These are phyloP conservation scores for Aleiodes alternator DNA, from an alignment of 2,888 invertebrate genomes.

Conservation along the genomic window DNA sequence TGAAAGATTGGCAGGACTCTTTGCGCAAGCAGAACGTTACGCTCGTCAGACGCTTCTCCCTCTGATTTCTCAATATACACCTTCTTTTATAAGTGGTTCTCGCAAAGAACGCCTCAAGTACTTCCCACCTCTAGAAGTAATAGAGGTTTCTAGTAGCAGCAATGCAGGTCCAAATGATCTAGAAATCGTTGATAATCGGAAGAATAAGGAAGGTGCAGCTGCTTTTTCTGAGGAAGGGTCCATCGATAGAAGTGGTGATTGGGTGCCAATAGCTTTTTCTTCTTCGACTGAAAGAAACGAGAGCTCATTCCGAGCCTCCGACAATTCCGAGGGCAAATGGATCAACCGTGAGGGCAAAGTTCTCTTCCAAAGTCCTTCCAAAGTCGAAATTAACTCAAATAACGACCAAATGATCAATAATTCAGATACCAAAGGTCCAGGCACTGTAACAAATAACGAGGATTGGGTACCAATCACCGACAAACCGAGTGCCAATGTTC, in stretches of 20 bases:
- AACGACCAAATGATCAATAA: conserved; percentile 55
- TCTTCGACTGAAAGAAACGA: conserved; percentile 41
- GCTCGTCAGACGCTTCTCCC: conserved; percentile 87
- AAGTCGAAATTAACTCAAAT: conserved; percentile 39
- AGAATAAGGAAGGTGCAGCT: conserved; percentile 7
- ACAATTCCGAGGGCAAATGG: conserved; percentile 60
- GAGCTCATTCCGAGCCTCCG: conserved; percentile 43
- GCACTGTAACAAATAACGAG: conserved; percentile 53
- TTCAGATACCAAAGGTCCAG: conserved; percentile 42
- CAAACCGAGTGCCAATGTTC: not conserved
- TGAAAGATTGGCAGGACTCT: conserved; percentile 85
- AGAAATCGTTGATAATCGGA: conserved; percentile 27
- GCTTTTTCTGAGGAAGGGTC: conserved; percentile 11
- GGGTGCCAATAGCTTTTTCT: conserved; percentile 60
- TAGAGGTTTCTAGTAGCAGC: conserved; percentile 58
- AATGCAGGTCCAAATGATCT: conserved; percentile 46
- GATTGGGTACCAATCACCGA: conserved; percentile 66
- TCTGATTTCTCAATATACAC: conserved; percentile 87
- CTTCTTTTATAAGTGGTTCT: conserved; percentile 78
- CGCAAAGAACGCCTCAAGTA: conserved; percentile 79
- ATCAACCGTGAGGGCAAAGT: conserved; percentile 44
- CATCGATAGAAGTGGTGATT: conserved; percentile 51
- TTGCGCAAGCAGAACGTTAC: conserved; percentile 88
- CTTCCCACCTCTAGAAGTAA: conserved; percentile 78
- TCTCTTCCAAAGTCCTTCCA: no score